Percentiles rank a stretch among this genome's conserved stretches.
Evolutionary conservation across 2,797 vertebrate species (phyloP).

Genomic region (Neopelma chrysocephalum): DNA sequence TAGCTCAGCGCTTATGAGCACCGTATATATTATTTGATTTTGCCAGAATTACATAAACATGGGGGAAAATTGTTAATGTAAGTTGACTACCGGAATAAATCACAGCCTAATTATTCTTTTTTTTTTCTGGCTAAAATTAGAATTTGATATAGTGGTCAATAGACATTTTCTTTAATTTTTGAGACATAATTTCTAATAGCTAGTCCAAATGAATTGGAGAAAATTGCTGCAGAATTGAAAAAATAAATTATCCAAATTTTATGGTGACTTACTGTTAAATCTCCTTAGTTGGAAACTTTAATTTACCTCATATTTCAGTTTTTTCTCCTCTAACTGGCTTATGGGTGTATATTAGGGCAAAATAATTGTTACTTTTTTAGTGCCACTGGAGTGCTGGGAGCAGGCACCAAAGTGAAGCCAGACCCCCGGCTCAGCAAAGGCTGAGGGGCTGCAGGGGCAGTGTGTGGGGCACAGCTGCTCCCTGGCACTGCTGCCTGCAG

Average conservation of each 20-base stretch:
- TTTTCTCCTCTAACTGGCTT: conserved; percentile 19
- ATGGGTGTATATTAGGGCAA: not conserved
- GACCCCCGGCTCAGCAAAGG: not conserved
- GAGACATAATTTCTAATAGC: conserved; percentile 43
- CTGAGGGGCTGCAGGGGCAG: not conserved
- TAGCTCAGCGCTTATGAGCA: not conserved
- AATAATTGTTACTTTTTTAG: conserved; percentile 3
- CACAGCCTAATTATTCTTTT: conserved; percentile 38
- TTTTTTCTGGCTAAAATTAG: conserved; percentile 57
- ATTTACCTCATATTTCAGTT: conserved; percentile 56
- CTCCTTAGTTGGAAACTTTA: conserved; percentile 48
- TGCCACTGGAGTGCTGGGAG: not conserved
- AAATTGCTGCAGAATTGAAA: conserved; percentile 62
- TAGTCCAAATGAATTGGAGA: conserved; percentile 46
- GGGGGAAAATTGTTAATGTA: conserved; percentile 11
- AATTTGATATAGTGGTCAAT: conserved; percentile 65
- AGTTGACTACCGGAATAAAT: conserved; percentile 56
- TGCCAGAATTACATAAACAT: conserved; percentile 36
- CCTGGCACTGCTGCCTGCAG: not conserved
- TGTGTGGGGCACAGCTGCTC: not conserved
- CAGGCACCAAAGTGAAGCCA: not conserved
- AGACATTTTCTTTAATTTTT: conserved; percentile 63
- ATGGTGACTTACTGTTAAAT: conserved; percentile 63
- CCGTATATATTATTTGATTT: conserved; percentile 52
- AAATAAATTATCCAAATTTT: conserved; percentile 61